phyloP scores from a whole-genome alignment of 2,113 vertebrate genomes.

The Sus scrofa region DNA sequence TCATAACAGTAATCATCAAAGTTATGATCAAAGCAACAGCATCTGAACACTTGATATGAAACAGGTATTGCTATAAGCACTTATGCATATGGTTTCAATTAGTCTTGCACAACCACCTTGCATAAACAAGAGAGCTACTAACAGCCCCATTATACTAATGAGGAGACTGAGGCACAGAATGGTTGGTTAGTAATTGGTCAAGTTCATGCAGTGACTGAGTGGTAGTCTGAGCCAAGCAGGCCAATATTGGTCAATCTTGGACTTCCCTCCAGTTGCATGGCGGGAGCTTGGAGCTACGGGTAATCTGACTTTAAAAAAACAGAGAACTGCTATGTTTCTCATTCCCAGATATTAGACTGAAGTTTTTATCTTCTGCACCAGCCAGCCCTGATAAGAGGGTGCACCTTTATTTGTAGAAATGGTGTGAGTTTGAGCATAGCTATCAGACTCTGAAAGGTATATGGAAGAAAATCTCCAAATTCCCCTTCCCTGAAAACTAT shows the following conservation, averaged over 20 bases:
- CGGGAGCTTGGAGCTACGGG: not conserved
- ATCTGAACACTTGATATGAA: not conserved
- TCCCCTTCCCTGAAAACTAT: not conserved
- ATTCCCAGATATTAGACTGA: not conserved
- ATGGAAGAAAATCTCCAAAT: not conserved
- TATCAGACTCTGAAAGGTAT: not conserved
- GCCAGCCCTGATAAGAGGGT: not conserved
- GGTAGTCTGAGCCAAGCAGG: not conserved
- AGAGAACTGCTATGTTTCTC: not conserved
- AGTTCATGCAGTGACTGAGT: not conserved
- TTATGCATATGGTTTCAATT: not conserved
- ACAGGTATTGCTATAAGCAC: not conserved
- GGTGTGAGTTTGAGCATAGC: not conserved
- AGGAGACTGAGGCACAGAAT: not conserved
- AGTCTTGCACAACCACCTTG: not conserved
- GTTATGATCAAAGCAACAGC: not conserved
- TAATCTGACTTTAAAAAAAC: not conserved
- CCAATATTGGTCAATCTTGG: not conserved
- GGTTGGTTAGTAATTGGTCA: not conserved
- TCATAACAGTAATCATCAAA: not conserved
- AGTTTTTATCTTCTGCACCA: not conserved
- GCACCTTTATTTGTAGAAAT: not conserved
- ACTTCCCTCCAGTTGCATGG: not conserved
- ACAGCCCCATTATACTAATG: not conserved
- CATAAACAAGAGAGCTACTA: not conserved